Base-by-base conservation (phyloP, 2,888 invertebrate species). In the Caenorhabditis sp. region DNA sequence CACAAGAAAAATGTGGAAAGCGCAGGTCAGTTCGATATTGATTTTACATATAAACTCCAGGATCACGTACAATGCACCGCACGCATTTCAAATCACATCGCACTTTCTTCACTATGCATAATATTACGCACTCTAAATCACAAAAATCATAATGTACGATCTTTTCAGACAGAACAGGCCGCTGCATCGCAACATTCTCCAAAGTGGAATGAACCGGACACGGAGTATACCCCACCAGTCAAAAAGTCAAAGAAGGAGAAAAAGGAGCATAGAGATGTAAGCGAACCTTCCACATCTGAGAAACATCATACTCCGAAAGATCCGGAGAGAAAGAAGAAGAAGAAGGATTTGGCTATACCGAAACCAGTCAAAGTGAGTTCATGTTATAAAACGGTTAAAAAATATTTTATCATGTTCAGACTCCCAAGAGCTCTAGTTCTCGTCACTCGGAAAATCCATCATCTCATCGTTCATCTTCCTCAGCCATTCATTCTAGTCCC, bases 1-100 rank as follows among this genome's bases (percentile, higher is more conserved):
- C 28, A 95, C 95, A 8, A 94, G 95, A 24, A 94, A 95, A 87
- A 95, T 95, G 61, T 95, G 95, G 95, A 95, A 95, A 5, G 95
- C 77, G 54, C 56, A 85, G 87, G 70, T 73, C 75, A 19, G 68
- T 76, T 22, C 2, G 6, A 12, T 38, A 6, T 4, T 6, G 31
- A 8, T 35, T 35, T 35, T 8, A 4, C 31, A 6, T 4, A 35
- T 35, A 44, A n/a, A 16, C 10, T 44, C 44, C n/a, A 16, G 3
- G n/a, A 44, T 16, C 2, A 5, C 5, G 44, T 44, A 7, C 47
- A 47, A 5, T 31, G 38, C 38, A 12, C 6, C 12, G 38, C 47
- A 19, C 47, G 2, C 19, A 47, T 19, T 47, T 47, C 47, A 5
- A 5, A 4, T 19, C 47, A 47, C 19, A 47, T 6, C 12, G 38